Conservation (phyloP, 2,797 vertebrate genomes). For the Girardinus metallicus region DNA sequence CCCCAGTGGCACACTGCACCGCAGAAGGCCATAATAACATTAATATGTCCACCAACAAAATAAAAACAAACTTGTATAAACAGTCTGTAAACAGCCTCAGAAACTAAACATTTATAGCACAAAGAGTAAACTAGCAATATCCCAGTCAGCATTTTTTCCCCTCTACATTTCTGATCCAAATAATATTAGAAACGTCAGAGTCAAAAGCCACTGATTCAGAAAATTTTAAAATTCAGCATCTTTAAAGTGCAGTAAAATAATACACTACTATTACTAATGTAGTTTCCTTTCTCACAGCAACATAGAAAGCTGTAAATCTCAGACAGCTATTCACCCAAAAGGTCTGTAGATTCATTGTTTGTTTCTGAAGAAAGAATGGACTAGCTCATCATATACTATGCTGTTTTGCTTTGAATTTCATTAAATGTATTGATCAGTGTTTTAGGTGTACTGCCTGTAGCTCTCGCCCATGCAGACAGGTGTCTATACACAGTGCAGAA, state of each 20-base stretch:
- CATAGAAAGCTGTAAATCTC: neutral
- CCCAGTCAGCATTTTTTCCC: neutral
- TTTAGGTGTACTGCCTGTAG: neutral
- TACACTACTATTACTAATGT: neutral
- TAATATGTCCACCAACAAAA: accelerated
- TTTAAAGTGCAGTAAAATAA: neutral
- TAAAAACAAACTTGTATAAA: constrained; percentile 3
- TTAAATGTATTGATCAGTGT: neutral
- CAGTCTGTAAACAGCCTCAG: neutral
- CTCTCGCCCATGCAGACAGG: neutral
- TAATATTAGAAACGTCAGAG: neutral
- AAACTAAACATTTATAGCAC: neutral
- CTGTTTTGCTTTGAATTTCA: neutral
- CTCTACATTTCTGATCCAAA: constrained; percentile 2
- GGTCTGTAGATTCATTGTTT: neutral
- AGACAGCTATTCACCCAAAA: neutral
- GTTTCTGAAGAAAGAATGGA: neutral
- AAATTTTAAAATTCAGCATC: neutral
- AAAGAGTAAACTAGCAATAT: neutral
- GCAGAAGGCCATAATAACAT: constrained; percentile 2
- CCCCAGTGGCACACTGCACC: neutral
- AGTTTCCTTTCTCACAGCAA: neutral
- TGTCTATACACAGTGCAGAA: neutral
- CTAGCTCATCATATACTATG: neutral
- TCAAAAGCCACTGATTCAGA: neutral